Evolutionary conservation across 2,113 vertebrate species (phyloP).

Genomic region (Xenopus laevis): DNA sequence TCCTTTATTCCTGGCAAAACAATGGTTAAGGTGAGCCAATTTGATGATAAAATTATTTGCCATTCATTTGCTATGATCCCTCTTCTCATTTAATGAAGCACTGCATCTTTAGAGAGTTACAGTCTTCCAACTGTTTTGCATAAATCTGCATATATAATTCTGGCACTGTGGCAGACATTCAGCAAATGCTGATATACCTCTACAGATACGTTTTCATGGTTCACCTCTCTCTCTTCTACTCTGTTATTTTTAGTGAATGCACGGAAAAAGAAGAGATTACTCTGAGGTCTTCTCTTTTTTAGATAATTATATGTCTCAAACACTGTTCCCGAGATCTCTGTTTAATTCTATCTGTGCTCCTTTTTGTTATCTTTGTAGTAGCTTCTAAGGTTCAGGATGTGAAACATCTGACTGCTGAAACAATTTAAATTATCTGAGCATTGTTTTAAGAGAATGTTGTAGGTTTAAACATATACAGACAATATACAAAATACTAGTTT

Average conservation of each 20-base stretch:
- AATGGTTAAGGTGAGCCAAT: slow-evolving; percentile 42
- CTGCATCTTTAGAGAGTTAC: slow-evolving; percentile 34
- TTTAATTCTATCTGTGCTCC: neutral
- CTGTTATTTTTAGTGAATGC: neutral
- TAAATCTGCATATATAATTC: slow-evolving; percentile 28
- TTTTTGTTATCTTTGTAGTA: neutral
- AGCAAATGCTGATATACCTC: neutral
- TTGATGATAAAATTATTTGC: slow-evolving; percentile 35
- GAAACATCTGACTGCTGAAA: no score
- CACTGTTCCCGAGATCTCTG: neutral
- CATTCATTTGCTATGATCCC: neutral
- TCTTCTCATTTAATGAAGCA: slow-evolving; percentile 44
- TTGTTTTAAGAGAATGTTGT: no score
- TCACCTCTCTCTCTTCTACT: neutral
- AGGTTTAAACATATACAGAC: no score
- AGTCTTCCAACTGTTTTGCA: slow-evolving; percentile 41
- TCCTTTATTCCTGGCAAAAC: slow-evolving; percentile 41
- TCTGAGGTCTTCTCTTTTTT: neutral
- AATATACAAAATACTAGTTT: no score
- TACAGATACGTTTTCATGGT: neutral
- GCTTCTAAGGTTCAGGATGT: no score
- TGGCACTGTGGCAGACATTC: neutral
- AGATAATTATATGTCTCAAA: neutral
- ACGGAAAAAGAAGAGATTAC: neutral
- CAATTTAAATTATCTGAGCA: no score